phyloP scores from a whole-genome alignment of 2,113 vertebrate genomes.

The Noturus placidus region DNA sequence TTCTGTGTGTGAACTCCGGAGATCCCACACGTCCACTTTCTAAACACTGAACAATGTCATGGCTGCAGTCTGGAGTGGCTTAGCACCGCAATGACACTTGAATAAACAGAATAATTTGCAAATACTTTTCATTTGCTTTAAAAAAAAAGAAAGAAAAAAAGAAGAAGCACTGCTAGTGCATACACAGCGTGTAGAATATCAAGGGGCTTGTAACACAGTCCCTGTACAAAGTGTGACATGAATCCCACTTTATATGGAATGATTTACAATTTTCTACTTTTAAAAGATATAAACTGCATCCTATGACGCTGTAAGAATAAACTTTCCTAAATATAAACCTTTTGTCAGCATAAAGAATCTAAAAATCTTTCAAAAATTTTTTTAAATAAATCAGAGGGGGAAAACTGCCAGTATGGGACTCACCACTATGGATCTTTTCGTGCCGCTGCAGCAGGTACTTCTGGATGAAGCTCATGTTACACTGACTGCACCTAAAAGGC shows the following conservation, averaged over 20 bases:
- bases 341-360: not conserved
- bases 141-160: not conserved
- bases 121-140: not conserved
- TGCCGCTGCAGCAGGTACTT: constrained; percentile 96
- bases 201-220: not conserved
- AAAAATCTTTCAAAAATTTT: not conserved
- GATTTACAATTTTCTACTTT: not conserved
- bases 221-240: too few relatives aligned
- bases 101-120: not conserved
- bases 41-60: not conserved
- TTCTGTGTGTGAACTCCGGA: not conserved
- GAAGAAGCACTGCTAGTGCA: not conserved
- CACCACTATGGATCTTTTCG: constrained; percentile 95
- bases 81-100: not conserved
- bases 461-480: constrained; percentile 99
- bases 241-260: not conserved
- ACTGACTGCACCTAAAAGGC: constrained; percentile 98
- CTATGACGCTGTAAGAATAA: not conserved
- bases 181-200: not conserved
- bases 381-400: not conserved
- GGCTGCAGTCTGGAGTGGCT: not conserved
- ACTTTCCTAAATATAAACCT: not conserved
- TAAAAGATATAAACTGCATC: not conserved
- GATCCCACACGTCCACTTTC: not conserved
- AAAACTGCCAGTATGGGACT: constrained; percentile 46